Base-by-base conservation (phyloP, 2,797 vertebrate species). In the Xiphophorus birchmanni region DNA sequence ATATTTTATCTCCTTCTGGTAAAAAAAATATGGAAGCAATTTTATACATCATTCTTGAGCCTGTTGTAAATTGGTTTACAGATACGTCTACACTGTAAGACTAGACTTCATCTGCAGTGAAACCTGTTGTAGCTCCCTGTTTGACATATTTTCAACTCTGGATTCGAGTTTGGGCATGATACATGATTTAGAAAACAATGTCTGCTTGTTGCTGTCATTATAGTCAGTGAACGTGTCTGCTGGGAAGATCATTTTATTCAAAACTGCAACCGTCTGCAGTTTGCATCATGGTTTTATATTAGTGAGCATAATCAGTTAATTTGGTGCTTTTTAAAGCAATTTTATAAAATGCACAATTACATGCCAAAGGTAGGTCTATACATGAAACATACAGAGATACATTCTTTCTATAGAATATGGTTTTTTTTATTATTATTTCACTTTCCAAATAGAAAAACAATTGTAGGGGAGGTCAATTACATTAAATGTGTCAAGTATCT, bases 101-200 rank as follows among this genome's bases (percentile, higher is more conserved):
- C 37, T 67, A 35, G 63, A 67, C 35, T 67, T 40, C 35, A 67
- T 40, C 8, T 40, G 63, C 18, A 40, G 63, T 37, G 35, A 40
- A 67, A 40, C 8, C 37, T 67, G 63, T 40, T 37, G 65, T 40
- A 40, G 21, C 65, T 17, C 58, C 13, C 32, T 11, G 37, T 69
- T 69, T 69, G 37, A 42, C 65, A 69, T 42, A 69, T 42, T 69
- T 69, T 69, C 21, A 69, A 40, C 65, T 69, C 21, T 69, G 21
- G 37, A 23, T 69, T 37, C 63, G 35, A 67, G 63, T 67, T 69
- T 42, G 18, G 65, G 10, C 65, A 69, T 26, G 17, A 40, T 23
- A 10, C 18, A 18, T 40, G 10, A 40, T 69, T 69, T 42, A 42
- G 37, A 17, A 42, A 69, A 69, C 65, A 42, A 42, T 69, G 23